Conservation (phyloP, 2,797 vertebrate genomes). For the Vipera ursinii region DNA sequence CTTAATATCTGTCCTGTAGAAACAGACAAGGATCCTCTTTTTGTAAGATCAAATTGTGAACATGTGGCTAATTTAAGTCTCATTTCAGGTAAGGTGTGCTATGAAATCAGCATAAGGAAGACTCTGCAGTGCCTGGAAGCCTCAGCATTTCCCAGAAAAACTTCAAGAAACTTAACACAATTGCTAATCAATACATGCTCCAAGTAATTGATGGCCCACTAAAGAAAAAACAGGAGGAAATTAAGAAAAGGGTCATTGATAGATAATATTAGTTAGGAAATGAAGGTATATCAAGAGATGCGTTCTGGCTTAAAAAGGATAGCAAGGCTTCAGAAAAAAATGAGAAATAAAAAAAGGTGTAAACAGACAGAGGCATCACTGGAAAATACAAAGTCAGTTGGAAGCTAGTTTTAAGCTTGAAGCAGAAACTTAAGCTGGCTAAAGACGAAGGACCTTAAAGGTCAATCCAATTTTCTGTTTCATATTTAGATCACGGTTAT, state of each 20-base stretch:
- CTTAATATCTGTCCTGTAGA: constrained; percentile 45
- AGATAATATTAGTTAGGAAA: constrained; percentile 64
- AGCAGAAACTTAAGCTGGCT: constrained; percentile 4
- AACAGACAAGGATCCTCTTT: constrained; percentile 59
- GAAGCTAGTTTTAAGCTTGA: background rate
- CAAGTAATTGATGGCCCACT: constrained; percentile 66
- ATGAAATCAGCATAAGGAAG: constrained; percentile 57
- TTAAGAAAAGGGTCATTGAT: constrained; percentile 51
- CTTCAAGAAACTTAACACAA: constrained; percentile 61
- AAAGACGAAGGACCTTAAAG: constrained; percentile 8
- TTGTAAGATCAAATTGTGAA: constrained; percentile 62
- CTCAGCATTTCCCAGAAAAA: constrained; percentile 58
- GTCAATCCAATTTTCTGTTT: background rate
- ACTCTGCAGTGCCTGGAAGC: constrained; percentile 55
- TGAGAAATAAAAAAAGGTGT: constrained; percentile 26
- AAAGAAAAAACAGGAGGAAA: constrained; percentile 22
- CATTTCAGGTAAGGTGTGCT: constrained; percentile 55
- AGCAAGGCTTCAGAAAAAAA: constrained; percentile 33
- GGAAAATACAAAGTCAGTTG: background rate
- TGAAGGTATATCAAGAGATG: constrained; percentile 42
- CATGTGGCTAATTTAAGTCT: constrained; percentile 61
- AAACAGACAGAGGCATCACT: constrained; percentile 6
- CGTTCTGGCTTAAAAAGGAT: constrained; percentile 43
- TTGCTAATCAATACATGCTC: constrained; percentile 66
- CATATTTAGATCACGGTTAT: background rate